Evolutionary conservation across 2,888 invertebrate genomes (phyloP).

Genomic region (Brenthis ino): DNA sequence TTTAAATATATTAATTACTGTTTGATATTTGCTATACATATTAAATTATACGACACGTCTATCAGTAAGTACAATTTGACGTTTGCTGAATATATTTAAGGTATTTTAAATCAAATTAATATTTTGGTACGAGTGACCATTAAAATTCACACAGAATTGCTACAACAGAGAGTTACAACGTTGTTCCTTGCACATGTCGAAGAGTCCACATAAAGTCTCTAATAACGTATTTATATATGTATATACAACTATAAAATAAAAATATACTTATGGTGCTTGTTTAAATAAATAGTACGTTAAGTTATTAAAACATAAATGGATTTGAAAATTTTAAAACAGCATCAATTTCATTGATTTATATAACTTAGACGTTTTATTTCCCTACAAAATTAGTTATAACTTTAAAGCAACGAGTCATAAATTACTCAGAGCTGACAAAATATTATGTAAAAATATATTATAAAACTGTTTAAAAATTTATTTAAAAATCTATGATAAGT

Average conservation of each 20-base stretch:
- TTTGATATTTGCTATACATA: no score
- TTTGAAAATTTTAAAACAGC: background rate
- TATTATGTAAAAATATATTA: background rate
- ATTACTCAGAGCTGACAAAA: slow-evolving; percentile 25
- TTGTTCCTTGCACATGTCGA: no score
- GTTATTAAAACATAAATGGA: background rate
- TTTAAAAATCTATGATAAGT: slow-evolving; percentile 5
- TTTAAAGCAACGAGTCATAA: slow-evolving; percentile 17
- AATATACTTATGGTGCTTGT: slow-evolving; percentile 15
- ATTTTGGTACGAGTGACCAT: no score
- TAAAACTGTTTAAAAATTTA: background rate
- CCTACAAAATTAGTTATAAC: background rate
- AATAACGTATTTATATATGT: slow-evolving; percentile 1
- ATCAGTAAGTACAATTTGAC: no score
- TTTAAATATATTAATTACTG: no score
- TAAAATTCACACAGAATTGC: no score
- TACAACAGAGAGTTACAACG: no score
- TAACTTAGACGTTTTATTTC: background rate
- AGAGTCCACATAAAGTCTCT: slow-evolving; percentile 19
- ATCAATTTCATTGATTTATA: background rate
- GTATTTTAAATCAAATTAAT: no score
- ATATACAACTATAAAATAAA: slow-evolving; percentile 14
- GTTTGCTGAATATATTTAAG: no score
- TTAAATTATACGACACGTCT: no score
- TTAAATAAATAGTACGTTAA: slow-evolving; percentile 11